Evolutionary conservation across 2,113 vertebrate genomes (phyloP).

Genomic region (Stictonetta naevosa): DNA sequence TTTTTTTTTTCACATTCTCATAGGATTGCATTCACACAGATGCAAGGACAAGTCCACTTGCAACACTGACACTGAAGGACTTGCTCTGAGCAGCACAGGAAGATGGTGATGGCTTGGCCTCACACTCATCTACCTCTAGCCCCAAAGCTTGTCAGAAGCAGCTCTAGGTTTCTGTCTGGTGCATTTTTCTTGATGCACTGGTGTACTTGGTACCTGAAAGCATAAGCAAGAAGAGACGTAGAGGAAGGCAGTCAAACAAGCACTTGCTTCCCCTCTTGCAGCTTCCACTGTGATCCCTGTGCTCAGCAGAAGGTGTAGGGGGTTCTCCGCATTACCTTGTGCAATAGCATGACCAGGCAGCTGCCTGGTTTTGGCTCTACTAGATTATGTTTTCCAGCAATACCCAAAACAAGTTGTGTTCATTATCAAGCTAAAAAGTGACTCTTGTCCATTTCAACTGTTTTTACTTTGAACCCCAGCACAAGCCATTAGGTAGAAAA

Average conservation of each 20-base stretch:
- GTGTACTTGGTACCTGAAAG: not conserved
- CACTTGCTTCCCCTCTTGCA: not conserved
- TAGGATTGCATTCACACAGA: fast-evolving
- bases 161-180: not conserved
- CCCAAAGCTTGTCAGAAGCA: not conserved
- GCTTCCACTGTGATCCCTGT: not conserved
- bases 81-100: not conserved
- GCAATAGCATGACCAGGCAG: not conserved
- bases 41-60: fast-evolving
- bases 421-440: not conserved
- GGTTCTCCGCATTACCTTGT: too few relatives aligned
- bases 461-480: not conserved
- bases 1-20: not conserved
- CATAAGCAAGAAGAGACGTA: not conserved
- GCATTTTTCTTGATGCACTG: not conserved
- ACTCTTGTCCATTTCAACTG: not conserved
- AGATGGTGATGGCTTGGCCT: not conserved
- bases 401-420: not conserved
- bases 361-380: not conserved
- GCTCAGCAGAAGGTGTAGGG: not conserved
- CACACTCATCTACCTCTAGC: not conserved
- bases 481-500: not conserved
- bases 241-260: not conserved
- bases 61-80: not conserved
- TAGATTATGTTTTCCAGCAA: not conserved